These are phyloP conservation scores for Catotricha subobsoleta DNA, from an alignment of 2,888 invertebrate genomes.

Conservation along the genomic window DNA sequence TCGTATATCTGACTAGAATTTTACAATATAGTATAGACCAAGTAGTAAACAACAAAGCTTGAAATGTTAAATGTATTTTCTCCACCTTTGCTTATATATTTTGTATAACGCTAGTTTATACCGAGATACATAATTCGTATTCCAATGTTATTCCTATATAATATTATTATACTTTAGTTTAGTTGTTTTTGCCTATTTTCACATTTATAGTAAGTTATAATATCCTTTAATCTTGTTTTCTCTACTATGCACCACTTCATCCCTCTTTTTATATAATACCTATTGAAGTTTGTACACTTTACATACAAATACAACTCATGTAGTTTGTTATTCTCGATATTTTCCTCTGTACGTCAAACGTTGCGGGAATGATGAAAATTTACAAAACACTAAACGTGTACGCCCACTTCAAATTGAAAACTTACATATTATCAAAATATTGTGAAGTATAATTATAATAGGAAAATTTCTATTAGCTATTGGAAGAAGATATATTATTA, in stretches of 20 bases:
- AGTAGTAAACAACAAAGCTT: conserved; percentile 4
- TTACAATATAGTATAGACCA: no score
- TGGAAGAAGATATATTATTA: background rate
- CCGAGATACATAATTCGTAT: no score
- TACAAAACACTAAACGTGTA: conserved; percentile 1
- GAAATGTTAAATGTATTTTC: conserved; percentile 6
- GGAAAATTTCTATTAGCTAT: background rate
- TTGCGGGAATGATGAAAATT: background rate
- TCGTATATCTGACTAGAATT: no score
- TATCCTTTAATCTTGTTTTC: conserved; percentile 4
- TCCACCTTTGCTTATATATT: conserved; percentile 4
- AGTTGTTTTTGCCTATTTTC: no score
- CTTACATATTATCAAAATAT: background rate
- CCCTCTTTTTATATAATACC: background rate
- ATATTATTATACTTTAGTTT: no score
- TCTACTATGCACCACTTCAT: conserved; percentile 3
- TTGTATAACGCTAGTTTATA: no score
- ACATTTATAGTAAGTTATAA: no score
- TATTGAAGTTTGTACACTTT: background rate
- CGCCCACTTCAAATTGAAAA: conserved; percentile 6
- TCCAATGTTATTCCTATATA: no score
- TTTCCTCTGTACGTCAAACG: background rate
- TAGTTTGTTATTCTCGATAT: background rate
- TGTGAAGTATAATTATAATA: background rate
- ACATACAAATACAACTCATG: background rate